These are phyloP conservation scores for Coregonus clupeaformis DNA, from an alignment of 2,113 vertebrate genomes.

Conservation along the genomic window DNA sequence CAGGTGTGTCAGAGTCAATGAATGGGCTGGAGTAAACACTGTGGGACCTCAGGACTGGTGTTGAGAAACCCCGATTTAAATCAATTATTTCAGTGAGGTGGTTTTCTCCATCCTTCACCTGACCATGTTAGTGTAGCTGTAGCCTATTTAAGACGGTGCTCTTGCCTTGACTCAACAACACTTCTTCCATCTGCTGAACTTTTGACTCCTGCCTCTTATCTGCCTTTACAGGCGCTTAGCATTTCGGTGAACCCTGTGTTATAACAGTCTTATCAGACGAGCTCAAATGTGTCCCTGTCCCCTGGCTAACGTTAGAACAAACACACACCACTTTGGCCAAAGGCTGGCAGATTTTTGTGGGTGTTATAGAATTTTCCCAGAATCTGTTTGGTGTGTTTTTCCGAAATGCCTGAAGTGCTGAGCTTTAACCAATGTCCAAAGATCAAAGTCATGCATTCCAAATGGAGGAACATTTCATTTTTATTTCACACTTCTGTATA, in stretches of 20 bases:
- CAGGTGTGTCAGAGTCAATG: too few species aligned
- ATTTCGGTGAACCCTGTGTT: slow-evolving; percentile 13
- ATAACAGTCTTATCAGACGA: slow-evolving; percentile 17
- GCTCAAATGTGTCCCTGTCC: not conserved
- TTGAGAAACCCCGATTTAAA: not conserved
- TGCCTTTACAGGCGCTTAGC: slow-evolving; percentile 32
- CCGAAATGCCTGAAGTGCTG: too few species aligned
- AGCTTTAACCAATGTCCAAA: too few species aligned
- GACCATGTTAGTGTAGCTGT: not conserved
- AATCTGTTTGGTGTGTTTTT: too few species aligned
- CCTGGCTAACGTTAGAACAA: not conserved
- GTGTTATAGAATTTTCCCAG: too few species aligned
- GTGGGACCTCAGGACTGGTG: too few species aligned
- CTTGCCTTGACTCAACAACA: slow-evolving; percentile 42
- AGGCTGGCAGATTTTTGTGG: too few species aligned
- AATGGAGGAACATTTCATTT: too few species aligned
- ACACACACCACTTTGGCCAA: too few species aligned
- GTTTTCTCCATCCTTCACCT: not conserved
- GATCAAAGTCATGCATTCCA: too few species aligned
- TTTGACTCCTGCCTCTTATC: slow-evolving; percentile 47
- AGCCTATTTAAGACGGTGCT: slow-evolving; percentile 24
- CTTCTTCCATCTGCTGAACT: slow-evolving; percentile 24
- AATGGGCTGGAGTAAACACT: too few species aligned
- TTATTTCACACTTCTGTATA: too few species aligned
- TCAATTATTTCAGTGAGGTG: not conserved